Evolutionary conservation across 2,113 vertebrate species (phyloP).

Genomic region (Euleptes europaea): DNA sequence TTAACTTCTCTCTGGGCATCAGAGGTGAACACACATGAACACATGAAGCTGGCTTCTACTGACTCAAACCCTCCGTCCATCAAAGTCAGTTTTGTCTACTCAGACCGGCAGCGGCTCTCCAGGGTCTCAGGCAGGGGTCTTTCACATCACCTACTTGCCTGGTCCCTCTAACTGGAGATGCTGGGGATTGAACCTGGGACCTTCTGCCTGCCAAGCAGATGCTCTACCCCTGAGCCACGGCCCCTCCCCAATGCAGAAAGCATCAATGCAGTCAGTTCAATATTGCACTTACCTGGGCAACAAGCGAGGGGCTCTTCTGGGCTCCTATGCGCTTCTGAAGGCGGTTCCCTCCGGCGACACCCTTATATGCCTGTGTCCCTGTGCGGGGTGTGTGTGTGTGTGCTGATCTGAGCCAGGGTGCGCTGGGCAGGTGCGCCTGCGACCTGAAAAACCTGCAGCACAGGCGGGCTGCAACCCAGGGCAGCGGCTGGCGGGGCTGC

Average conservation of each 20-base stretch:
- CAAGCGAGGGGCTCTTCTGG: conserved; percentile 3
- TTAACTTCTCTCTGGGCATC: not conserved
- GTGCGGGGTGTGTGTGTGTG: conserved; percentile 22
- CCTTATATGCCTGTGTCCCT: conserved; percentile 45
- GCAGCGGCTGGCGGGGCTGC: conserved; percentile 39
- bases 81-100: too few species aligned
- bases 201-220: too few species aligned
- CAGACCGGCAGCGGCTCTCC: too few species aligned
- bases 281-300: conserved; percentile 63
- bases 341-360: conserved; percentile 32
- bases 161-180: too few species aligned
- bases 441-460: conserved; percentile 78
- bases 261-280: not conserved
- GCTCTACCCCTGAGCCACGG: too few species aligned
- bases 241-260: too few species aligned
- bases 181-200: too few species aligned
- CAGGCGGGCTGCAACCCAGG: conserved; percentile 53
- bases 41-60: too few species aligned
- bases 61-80: too few species aligned
- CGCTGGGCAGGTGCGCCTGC: conserved; percentile 57
- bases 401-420: conserved; percentile 1
- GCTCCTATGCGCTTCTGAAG: conserved; percentile 60
- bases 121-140: too few species aligned
- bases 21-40: too few species aligned
- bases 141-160: too few species aligned